phyloP scores from a whole-genome alignment of 2,113 vertebrate species.

The Peromyscus leucopus region DNA sequence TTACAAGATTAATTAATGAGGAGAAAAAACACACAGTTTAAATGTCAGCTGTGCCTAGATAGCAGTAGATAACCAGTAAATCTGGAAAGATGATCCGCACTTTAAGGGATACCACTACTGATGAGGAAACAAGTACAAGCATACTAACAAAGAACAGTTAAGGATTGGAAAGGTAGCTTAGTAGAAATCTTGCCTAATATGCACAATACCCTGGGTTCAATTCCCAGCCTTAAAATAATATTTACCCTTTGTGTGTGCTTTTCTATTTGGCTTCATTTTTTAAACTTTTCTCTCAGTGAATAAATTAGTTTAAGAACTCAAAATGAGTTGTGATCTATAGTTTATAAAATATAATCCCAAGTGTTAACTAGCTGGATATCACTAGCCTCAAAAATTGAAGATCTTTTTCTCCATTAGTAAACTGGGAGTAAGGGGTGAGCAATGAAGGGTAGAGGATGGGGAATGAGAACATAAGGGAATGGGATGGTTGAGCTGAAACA shows the following conservation, averaged over 20 bases:
- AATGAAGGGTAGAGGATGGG: no score
- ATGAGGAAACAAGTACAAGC: slow-evolving; percentile 8
- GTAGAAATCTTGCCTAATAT: not conserved
- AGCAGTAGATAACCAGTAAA: not conserved
- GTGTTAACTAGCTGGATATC: not conserved
- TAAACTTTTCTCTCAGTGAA: not conserved
- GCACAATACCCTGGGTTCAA: not conserved
- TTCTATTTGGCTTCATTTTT: slow-evolving; percentile 7
- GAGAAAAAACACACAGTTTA: not conserved
- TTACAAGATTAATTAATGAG: slow-evolving; percentile 11
- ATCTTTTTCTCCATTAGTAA: not conserved
- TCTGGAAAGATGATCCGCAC: slow-evolving; percentile 1
- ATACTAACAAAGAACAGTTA: slow-evolving; percentile 32
- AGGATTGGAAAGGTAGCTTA: not conserved
- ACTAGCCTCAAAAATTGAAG: not conserved
- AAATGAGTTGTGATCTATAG: not conserved
- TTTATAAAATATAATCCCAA: not conserved
- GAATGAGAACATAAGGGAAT: no score
- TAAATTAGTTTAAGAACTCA: not conserved
- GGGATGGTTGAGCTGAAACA: no score
- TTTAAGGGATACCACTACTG: not conserved
- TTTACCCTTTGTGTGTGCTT: not conserved
- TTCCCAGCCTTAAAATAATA: not conserved
- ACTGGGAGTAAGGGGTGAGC: no score
- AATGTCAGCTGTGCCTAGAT: not conserved